phyloP scores from a whole-genome alignment of 2,888 invertebrate species.

The Dichetophora obliterata region DNA sequence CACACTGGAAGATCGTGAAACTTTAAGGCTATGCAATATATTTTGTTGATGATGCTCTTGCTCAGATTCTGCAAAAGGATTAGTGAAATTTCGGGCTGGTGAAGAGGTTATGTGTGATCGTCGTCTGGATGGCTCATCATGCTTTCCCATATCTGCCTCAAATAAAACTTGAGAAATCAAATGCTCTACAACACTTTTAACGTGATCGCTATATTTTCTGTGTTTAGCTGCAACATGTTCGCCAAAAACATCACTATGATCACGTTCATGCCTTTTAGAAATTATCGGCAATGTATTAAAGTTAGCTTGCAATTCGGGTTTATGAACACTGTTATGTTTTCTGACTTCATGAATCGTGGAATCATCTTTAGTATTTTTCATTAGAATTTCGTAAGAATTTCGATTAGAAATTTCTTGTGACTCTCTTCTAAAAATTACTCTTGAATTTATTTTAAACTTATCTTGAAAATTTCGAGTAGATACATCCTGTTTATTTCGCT shows the following conservation, averaged over 20 bases:
- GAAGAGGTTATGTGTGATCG: background rate
- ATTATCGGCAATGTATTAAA: background rate
- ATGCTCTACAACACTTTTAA: constrained; percentile 16
- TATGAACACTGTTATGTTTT: background rate
- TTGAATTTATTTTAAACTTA: no score
- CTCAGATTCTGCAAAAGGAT: background rate
- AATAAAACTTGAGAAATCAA: constrained; percentile 15
- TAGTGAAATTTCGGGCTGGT: background rate
- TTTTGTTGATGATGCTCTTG: background rate
- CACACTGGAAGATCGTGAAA: background rate
- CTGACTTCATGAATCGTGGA: background rate
- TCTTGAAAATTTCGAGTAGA: background rate
- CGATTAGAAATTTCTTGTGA: background rate
- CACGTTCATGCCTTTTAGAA: background rate
- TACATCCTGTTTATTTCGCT: background rate
- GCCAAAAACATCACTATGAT: constrained; percentile 25
- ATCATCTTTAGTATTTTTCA: background rate
- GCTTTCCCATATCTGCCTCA: constrained; percentile 28
- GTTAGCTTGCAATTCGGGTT: background rate
- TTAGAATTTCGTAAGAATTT: background rate
- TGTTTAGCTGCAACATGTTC: constrained; percentile 29
- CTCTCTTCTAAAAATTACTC: background rate
- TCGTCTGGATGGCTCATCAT: constrained; percentile 4
- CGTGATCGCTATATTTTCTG: constrained; percentile 4
- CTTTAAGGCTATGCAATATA: background rate